Base-by-base conservation (phyloP, 2,888 invertebrate genomes). In the Erpobdella octoculata region DNA sequence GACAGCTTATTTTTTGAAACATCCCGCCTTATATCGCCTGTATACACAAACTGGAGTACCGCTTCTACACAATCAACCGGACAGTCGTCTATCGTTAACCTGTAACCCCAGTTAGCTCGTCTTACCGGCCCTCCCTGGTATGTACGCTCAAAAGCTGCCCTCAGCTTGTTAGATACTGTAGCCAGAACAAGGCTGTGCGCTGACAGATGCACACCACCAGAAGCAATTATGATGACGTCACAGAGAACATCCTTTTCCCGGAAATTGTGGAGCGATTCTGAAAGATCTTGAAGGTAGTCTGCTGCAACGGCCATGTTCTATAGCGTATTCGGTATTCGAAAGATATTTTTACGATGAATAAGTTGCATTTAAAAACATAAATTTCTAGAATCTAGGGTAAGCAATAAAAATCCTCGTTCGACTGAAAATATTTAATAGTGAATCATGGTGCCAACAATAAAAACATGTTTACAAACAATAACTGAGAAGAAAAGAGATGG, bases 141-240 rank as follows among this genome's bases (percentile, higher is more conserved):
- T 21, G 58, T 58, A 21, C 53, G 48, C 18, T 70, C 59, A 35
- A 70, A 70, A 36, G 59, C 70, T 53, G 70, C 58, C 35, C 59
- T 53, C 25, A 70, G 38, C 37, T 70, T 70, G 8, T 41, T 36
- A 28, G 58, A 58, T 18, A 59, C 70, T 9, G 70, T 58, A 35
- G 70, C 58, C 8, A 70, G 59, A n/a, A 70, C 38, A 18, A 70
- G 18, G 59, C 70, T 70, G 35, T 70, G 70, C 25, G 70, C 70
- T 33, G 18, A 28, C 28, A 70, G 6, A 31, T 38, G 33, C 25
- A 28, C 12, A 28, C 59, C 37, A 37, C 59, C 70, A 36, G 38
- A 31, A 0, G 59, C 36, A 37, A 70, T 59, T 68, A 68, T 68
- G 36, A 35, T 33, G 36, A 70, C 70, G 36, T 70, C 70, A 18